These are phyloP conservation scores for Oscheius sp. DNA, from an alignment of 2,888 invertebrate genomes.

Conservation along the genomic window DNA sequence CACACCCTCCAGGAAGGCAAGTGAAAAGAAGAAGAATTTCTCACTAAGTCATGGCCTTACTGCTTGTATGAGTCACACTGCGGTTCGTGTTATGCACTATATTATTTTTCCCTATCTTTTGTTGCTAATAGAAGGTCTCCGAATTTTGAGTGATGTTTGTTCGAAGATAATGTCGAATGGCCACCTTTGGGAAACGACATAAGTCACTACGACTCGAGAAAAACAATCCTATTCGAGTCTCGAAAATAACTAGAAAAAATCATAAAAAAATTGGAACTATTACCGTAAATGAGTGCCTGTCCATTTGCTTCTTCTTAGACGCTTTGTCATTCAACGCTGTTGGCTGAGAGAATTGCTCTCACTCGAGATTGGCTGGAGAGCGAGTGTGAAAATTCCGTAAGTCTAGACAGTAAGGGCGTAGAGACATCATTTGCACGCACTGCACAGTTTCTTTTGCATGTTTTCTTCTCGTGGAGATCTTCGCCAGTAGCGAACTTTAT, in stretches of 20 bases:
- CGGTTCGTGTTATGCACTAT: slow-evolving; percentile 48
- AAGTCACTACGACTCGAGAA: neutral
- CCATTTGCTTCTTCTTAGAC: slow-evolving; percentile 33
- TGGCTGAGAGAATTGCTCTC: slow-evolving; percentile 33
- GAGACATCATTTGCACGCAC: slow-evolving; percentile 11
- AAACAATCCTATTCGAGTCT: neutral
- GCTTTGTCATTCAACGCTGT: slow-evolving; percentile 33
- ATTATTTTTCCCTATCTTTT: neutral
- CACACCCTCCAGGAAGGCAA: slow-evolving; percentile 37
- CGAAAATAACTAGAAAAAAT: neutral
- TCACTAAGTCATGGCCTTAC: slow-evolving; percentile 57
- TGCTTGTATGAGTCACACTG: slow-evolving; percentile 60
- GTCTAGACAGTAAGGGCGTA: slow-evolving; percentile 15
- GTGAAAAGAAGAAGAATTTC: slow-evolving; percentile 42
- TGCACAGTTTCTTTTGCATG: slow-evolving; percentile 1
- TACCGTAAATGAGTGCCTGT: neutral
- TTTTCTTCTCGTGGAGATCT: slow-evolving; percentile 27
- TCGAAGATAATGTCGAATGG: neutral
- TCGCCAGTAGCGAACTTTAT: slow-evolving; percentile 13
- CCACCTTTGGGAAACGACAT: neutral
- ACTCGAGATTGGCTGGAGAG: slow-evolving; percentile 40
- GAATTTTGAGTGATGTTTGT: slow-evolving; percentile 5
- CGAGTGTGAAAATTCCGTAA: slow-evolving; percentile 46
- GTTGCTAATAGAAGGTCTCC: neutral
- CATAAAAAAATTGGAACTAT: neutral